Evolutionary conservation across 37 sponge, comb jelly and placozoan genomes (phyloP), one percentile per base, ranked within the genome.

Genomic region (Beroe forskalii): DNA sequence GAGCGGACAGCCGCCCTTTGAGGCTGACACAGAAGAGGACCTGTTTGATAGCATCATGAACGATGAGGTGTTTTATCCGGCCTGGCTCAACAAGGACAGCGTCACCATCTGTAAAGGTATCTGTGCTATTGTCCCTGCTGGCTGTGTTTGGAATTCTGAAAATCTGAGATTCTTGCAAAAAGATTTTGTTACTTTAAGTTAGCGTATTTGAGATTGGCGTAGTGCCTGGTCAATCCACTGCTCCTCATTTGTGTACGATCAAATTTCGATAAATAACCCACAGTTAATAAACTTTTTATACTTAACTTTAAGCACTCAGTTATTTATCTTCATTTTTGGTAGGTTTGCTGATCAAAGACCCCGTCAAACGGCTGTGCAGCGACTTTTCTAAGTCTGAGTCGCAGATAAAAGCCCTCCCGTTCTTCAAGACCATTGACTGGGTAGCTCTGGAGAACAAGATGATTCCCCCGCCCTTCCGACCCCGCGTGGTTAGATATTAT

Each of bases 1-100:
- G 93, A 96, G 97, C 0, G 99, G 99, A 55, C 95, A 96, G 95
- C 99, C 96, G 40, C 99, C 99, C 12, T 99, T 96, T 76, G 99
- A 99, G 90, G 99, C 96, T 0, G 97, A 99, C 93, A 95, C 94
- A 48, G 99, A 99, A 62, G 97, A 99, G 27, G 99, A 99, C 40
- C 76, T 97, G 40, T 97, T 97, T 93, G 94, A 96, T 64, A 93
- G 97, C 27, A 99, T 99, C 61, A 75, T 96, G 23, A 90, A 96
- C 37, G 97, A 99, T 86, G 99, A 99, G 39, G 97, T 99, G 27
- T 92, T 96, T 40, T 95, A 96, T 75, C 99, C 99, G 12, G 95
- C 95, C 36, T 99, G 97, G 95, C 91, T 99, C 48, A 93, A 94
- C 62, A 92, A 94, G 89, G 99, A 99, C 66, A 97, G 97, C 25